These are phyloP conservation scores for Piprites chloris DNA, from an alignment of 2,113 vertebrate species.

Conservation along the genomic window DNA sequence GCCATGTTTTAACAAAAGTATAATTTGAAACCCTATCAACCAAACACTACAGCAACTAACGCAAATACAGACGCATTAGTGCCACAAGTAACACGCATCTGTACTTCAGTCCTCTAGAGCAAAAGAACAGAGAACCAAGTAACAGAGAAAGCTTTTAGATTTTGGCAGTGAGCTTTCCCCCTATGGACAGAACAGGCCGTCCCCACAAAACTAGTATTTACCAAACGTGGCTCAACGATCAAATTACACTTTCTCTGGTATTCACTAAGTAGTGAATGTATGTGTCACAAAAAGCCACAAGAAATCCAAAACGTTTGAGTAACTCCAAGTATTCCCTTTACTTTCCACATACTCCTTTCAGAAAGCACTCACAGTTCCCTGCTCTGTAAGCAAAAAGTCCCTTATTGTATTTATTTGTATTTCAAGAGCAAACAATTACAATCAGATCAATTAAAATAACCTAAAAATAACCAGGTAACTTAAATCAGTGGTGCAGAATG, in stretches of 20 bases:
- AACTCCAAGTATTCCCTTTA: conserved; percentile 20
- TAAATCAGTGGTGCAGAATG: not conserved
- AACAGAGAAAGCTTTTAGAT: conserved; percentile 15
- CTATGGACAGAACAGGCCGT: conserved; percentile 66
- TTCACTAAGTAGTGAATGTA: conserved; percentile 38
- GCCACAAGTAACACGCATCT: not conserved
- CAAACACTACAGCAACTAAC: not conserved
- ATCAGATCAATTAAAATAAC: not conserved
- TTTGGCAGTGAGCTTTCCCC: conserved; percentile 48
- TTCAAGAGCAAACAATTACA: not conserved
- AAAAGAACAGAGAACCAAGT: conserved; percentile 13
- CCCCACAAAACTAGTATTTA: conserved; percentile 72
- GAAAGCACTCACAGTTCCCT: not conserved
- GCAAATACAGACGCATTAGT: not conserved
- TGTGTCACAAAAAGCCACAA: conserved; percentile 67
- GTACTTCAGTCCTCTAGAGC: not conserved
- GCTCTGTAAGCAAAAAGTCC: not conserved
- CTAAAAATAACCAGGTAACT: not conserved
- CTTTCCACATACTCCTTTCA: not conserved
- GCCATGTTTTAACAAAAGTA: not conserved
- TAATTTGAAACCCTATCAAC: not conserved
- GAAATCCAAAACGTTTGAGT: conserved; percentile 19
- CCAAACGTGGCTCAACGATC: conserved; percentile 63
- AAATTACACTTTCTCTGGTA: conserved; percentile 67
- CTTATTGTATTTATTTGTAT: not conserved